Evolutionary conservation across 1,140 invertebrate genomes (phyloP).

Genomic region (Drosophila ambigua): DNA sequence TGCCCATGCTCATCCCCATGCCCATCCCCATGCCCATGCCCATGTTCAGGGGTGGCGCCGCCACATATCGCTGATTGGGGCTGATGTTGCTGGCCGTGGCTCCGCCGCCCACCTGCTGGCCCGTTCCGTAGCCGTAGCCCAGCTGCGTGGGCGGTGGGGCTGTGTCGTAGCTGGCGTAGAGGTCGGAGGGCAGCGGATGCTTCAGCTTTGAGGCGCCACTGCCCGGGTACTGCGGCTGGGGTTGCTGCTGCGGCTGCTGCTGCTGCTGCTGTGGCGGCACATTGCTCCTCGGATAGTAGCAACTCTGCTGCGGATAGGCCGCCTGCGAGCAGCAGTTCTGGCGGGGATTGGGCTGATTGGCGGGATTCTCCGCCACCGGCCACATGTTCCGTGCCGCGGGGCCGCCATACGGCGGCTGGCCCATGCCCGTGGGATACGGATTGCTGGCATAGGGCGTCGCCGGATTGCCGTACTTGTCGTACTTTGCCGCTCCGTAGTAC

Average conservation of each 20-base stretch:
- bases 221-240: conserved; percentile 37
- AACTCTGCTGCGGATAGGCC: conserved; percentile 62
- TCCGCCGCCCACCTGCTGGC: conserved; percentile 2
- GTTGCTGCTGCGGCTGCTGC: conserved; percentile 25
- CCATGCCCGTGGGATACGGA: conserved; percentile 43
- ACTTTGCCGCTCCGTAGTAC: conserved; percentile 56
- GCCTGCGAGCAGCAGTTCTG: conserved; percentile 72
- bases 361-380: conserved; percentile 25
- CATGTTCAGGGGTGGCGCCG: conserved; percentile 15
- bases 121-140: conserved; percentile 44
- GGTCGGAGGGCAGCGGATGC: conserved; percentile 58
- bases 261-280: conserved; percentile 20
- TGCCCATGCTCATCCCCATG: conserved; percentile 25
- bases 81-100: conserved; percentile 14
- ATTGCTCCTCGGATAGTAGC: conserved; percentile 68
- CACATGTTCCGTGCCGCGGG: conserved; percentile 50
- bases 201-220: conserved; percentile 56
- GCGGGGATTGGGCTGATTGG: conserved; percentile 24
- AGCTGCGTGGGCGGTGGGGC: conserved; percentile 42
- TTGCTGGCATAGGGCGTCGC: conserved; percentile 35
- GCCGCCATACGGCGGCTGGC: conserved; percentile 32
- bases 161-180: conserved; percentile 43
- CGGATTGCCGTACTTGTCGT: conserved; percentile 60
- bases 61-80: conserved; percentile 43
- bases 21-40: conserved; percentile 27